Evolutionary conservation across 2,113 vertebrate species (phyloP).

Genomic region (Gavialis gangeticus): DNA sequence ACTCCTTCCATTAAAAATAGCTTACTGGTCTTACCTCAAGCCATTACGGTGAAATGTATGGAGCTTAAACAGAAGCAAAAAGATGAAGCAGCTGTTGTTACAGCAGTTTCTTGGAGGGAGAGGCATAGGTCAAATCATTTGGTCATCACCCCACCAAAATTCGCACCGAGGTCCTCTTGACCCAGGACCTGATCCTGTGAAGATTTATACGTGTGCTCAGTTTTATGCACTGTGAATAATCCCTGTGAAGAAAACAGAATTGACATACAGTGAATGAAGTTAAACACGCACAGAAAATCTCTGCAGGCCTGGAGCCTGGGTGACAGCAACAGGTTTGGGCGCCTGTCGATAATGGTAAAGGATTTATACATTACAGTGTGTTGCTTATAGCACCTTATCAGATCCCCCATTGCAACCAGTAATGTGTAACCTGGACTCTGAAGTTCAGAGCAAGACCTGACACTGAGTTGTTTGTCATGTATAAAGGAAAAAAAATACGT

Average conservation of each 20-base stretch:
- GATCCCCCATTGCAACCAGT: not conserved
- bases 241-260: not conserved
- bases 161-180: not conserved
- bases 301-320: not conserved
- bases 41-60: constrained; percentile 1
- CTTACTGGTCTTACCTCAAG: not conserved
- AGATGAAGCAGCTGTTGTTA: not conserved
- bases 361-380: not conserved
- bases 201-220: not conserved
- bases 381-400: not conserved
- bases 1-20: constrained; percentile 10
- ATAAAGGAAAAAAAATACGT: not conserved
- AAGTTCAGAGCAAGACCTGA: not conserved
- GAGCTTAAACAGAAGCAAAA: not conserved
- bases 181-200: not conserved
- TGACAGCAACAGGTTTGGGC: not conserved
- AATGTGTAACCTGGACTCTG: not conserved
- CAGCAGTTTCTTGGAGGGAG: not conserved
- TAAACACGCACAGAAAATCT: not conserved
- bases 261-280: not conserved
- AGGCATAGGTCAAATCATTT: not conserved
- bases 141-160: not conserved
- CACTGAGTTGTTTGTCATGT: not conserved
- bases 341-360: not conserved
- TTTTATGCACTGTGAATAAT: not conserved